A percentile compares a stretch with the other conserved stretches of the same genome.
These are phyloP conservation scores for Mesocricetus auratus DNA, from an alignment of 2,113 vertebrate genomes.

Conservation along the genomic window DNA sequence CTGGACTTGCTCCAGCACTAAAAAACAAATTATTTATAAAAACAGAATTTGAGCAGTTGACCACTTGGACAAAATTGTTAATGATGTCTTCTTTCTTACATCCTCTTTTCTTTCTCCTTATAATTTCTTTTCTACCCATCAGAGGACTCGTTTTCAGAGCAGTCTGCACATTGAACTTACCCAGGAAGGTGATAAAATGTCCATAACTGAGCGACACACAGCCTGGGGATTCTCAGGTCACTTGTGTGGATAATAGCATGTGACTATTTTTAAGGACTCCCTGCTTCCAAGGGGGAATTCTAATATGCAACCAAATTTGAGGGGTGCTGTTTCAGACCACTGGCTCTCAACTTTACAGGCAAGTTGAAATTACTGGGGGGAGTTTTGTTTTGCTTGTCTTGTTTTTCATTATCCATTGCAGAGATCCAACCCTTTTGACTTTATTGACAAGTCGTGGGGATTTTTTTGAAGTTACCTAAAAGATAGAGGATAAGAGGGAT, in stretches of 20 bases:
- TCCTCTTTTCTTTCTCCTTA: not conserved
- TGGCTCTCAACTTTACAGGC: not conserved
- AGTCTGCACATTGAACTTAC: not conserved
- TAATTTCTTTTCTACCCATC: not conserved
- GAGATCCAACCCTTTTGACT: not conserved
- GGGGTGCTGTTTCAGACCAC: not conserved
- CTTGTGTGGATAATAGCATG: not conserved
- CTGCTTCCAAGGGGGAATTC: not conserved
- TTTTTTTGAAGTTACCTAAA: not conserved
- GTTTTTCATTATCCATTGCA: not conserved
- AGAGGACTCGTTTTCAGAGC: conserved; percentile 1
- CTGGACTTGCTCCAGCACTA: not conserved
- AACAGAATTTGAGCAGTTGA: conserved; percentile 19
- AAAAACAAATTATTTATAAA: not conserved
- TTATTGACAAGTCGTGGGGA: not conserved
- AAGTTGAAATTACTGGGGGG: not conserved
- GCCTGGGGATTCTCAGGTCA: not conserved
- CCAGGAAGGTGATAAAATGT: not conserved
- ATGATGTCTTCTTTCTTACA: not conserved
- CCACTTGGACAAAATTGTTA: conserved; percentile 38
- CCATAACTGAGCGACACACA: not conserved
- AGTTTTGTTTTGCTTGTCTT: not conserved
- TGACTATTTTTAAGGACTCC: not conserved
- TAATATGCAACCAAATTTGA: conserved; percentile 10
- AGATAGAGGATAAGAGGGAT: no score